These are phyloP conservation scores for Carassius carassius DNA, from an alignment of 2,113 vertebrate species.

Conservation along the genomic window DNA sequence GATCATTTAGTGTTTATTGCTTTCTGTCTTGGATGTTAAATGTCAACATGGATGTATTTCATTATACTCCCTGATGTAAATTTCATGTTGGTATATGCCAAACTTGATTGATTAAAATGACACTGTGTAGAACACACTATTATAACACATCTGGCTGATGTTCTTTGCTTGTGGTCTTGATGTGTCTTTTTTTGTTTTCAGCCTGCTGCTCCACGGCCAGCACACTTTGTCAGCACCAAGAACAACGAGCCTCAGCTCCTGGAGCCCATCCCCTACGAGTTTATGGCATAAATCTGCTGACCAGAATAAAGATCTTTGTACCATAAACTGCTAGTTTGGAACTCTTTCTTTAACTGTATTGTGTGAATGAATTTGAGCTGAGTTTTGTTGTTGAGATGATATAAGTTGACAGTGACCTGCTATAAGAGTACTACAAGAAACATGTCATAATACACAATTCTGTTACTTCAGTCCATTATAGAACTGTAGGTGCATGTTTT, in stretches of 20 bases:
- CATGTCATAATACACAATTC: no score
- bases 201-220: constrained; percentile 91
- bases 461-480: not conserved
- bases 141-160: not conserved
- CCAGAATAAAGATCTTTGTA: constrained; percentile 74
- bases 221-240: constrained; percentile 95
- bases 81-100: not conserved
- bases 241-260: constrained; percentile 88
- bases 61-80: not conserved
- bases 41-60: not conserved
- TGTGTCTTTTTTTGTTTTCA: constrained; percentile 52
- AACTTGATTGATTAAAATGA: no score
- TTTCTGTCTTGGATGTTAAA: not conserved
- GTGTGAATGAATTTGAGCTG: not conserved
- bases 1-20: not conserved
- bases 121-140: no score
- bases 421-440: no score
- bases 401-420: not conserved
- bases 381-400: not conserved
- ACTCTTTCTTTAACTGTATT: not conserved
- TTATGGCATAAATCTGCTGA: constrained; percentile 81
- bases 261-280: constrained; percentile 87
- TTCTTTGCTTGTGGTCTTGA: not conserved
- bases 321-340: constrained; percentile 46
- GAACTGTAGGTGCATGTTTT: not conserved